phyloP scores from a whole-genome alignment of 2,113 vertebrate genomes.

The Dermatemys mawii region DNA sequence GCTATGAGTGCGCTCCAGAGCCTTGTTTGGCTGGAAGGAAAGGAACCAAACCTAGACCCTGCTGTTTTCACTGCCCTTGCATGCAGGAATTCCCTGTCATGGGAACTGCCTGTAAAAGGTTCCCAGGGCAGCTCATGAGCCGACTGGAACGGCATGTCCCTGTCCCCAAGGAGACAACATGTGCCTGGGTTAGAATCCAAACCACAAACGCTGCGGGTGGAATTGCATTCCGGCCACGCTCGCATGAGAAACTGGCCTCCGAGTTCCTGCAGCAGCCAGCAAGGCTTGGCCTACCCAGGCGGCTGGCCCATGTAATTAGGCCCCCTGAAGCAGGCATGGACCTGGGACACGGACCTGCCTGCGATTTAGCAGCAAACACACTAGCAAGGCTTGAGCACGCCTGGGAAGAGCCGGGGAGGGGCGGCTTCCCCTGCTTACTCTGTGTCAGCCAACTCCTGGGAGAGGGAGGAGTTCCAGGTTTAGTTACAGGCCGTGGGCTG shows the following conservation, averaged over 20 bases:
- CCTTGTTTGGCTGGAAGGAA: background rate
- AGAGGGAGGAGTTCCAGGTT: background rate
- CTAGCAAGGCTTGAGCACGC: background rate
- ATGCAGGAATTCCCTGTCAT: accelerated
- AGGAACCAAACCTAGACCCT: background rate
- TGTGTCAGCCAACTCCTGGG: background rate
- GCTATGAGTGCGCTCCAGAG: background rate
- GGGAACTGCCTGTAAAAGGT: background rate
- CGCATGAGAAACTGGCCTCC: background rate
- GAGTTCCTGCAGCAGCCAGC: background rate
- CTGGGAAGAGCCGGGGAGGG: background rate
- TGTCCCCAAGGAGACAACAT: background rate
- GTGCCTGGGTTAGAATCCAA: background rate
- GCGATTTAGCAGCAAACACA: background rate
- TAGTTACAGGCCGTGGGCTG: background rate
- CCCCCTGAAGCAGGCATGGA: background rate
- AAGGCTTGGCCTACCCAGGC: background rate
- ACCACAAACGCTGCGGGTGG: accelerated
- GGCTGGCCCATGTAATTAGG: background rate
- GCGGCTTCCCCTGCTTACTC: background rate
- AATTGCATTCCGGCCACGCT: background rate
- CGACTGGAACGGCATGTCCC: background rate
- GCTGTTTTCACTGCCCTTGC: background rate
- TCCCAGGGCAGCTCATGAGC: background rate
- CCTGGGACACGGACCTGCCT: background rate